These are phyloP conservation scores for Perognathus longimembris DNA, from an alignment of 2,113 vertebrate species.

Conservation along the genomic window DNA sequence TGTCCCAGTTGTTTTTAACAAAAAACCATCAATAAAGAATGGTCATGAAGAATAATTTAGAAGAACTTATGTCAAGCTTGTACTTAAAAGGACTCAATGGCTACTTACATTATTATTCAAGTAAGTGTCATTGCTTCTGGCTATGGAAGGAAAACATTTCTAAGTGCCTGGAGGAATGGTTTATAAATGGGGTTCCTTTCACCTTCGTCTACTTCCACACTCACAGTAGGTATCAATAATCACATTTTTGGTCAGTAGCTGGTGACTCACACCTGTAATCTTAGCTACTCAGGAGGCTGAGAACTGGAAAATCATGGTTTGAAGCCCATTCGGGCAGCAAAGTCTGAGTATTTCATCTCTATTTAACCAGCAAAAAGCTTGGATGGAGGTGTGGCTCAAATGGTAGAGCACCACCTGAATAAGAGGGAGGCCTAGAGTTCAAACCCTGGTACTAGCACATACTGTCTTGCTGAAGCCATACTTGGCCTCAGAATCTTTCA, in stretches of 20 bases:
- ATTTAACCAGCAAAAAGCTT: too few relatives aligned
- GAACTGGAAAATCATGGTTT: too few relatives aligned
- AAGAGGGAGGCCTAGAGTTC: too few relatives aligned
- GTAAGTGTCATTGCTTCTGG: not conserved
- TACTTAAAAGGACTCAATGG: not conserved
- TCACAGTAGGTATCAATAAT: not conserved
- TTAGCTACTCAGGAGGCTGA: too few relatives aligned
- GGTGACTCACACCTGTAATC: too few relatives aligned
- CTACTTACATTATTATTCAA: slow-evolving; percentile 57
- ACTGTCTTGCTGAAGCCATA: not conserved
- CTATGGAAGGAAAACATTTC: slow-evolving; percentile 45
- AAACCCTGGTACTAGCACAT: too few relatives aligned
- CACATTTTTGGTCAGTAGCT: not conserved
- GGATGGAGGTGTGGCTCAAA: too few relatives aligned
- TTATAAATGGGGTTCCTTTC: not conserved
- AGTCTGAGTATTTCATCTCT: too few relatives aligned
- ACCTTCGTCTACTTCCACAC: not conserved
- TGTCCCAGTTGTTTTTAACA: not conserved
- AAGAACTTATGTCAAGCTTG: not conserved
- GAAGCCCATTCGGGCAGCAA: too few relatives aligned
- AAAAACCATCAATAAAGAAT: slow-evolving; percentile 36
- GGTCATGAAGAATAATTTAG: slow-evolving; percentile 41
- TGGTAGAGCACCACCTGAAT: too few relatives aligned
- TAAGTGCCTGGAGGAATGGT: slow-evolving; percentile 12
- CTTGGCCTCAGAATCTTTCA: not conserved